Evolutionary conservation across 2,113 vertebrate species (phyloP).

Genomic region (Balaeniceps rex): DNA sequence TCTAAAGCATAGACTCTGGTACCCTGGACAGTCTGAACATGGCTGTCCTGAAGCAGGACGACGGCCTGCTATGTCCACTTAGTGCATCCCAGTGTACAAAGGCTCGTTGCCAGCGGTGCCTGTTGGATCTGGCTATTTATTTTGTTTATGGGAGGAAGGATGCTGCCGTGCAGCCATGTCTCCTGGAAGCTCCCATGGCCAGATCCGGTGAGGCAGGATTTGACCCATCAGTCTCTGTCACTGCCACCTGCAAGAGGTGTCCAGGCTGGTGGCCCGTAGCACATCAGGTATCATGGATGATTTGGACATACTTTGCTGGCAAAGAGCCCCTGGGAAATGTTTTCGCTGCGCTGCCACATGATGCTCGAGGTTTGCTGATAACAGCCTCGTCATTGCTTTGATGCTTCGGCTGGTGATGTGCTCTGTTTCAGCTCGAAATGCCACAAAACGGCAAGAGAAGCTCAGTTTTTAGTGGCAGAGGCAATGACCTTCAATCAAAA

Average conservation of each 20-base stretch:
- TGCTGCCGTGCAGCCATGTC: not conserved
- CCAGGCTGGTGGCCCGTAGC: not conserved
- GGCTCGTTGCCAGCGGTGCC: rapidly evolving
- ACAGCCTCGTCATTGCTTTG: not conserved
- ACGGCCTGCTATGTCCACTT: not conserved
- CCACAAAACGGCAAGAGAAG: not conserved
- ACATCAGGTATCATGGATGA: not conserved
- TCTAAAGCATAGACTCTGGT: not conserved
- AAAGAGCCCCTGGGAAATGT: not conserved
- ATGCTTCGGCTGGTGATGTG: not conserved
- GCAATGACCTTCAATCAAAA: not conserved
- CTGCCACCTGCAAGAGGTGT: not conserved
- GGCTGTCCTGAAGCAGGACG: not conserved
- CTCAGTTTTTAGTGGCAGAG: not conserved
- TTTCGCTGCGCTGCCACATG: not conserved
- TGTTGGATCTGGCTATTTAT: not conserved
- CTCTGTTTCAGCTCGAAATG: not conserved
- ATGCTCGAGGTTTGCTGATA: not conserved
- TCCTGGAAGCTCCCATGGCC: not conserved
- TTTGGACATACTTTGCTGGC: not conserved
- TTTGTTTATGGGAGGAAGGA: not conserved
- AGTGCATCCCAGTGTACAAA: no score
- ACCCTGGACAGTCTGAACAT: not conserved
- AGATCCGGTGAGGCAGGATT: not conserved
- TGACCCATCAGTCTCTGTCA: not conserved